These are phyloP conservation scores for Aphidius colemani DNA, from an alignment of 2,888 invertebrate species.

Conservation along the genomic window DNA sequence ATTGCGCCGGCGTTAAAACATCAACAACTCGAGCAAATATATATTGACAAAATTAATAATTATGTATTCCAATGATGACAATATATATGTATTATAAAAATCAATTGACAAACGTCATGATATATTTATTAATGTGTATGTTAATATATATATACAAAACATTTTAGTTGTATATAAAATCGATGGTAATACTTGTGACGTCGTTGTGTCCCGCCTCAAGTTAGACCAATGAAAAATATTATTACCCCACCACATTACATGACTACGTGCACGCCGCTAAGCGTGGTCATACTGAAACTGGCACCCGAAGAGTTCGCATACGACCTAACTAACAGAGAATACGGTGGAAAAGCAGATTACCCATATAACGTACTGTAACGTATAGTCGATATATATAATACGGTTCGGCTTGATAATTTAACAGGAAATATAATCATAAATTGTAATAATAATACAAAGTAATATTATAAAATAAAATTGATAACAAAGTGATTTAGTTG, in stretches of 20 bases:
- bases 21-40: too few species aligned
- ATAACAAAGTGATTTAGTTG: too few species aligned
- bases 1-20: too few species aligned
- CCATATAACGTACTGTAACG: conserved; percentile 36
- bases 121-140: too few species aligned
- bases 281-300: conserved; percentile 57
- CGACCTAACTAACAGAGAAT: conserved; percentile 27
- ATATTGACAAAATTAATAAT: too few species aligned
- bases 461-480: too few species aligned
- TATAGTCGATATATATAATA: conserved; percentile 23
- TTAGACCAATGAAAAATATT: conserved; percentile 44
- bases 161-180: conserved; percentile 44
- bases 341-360: conserved; percentile 42
- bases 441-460: too few species aligned
- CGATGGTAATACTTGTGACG: conserved; percentile 56
- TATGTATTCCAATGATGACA: too few species aligned
- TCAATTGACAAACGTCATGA: too few species aligned
- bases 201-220: conserved; percentile 54
- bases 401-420: not conserved
- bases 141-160: not conserved
- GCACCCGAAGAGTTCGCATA: conserved; percentile 45
- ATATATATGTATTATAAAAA: too few species aligned
- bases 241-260: conserved; percentile 37
- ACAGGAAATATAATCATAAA: too few species aligned
- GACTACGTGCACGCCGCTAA: conserved; percentile 45